Evolutionary conservation across 2,797 vertebrate species (phyloP).

Genomic region (Sebastes dallii): DNA sequence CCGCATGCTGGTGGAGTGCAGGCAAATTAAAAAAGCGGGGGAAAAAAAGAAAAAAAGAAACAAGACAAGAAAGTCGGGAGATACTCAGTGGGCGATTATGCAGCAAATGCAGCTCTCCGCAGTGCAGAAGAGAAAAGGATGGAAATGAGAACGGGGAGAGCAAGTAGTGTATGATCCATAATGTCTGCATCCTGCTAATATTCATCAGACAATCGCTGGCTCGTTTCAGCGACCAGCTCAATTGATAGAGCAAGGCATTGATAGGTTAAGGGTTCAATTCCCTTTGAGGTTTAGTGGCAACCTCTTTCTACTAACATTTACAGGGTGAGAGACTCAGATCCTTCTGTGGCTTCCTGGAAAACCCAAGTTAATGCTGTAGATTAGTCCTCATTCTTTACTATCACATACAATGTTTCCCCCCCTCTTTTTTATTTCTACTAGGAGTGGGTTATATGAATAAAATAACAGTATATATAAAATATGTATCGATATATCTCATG

Average conservation of each 20-base stretch:
- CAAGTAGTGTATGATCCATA: constrained; percentile 51
- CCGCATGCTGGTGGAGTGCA: constrained; percentile 11
- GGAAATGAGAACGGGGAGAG: constrained; percentile 58
- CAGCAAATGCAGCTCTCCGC: constrained; percentile 75
- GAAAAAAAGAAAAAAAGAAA: neutral
- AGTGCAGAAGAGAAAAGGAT: constrained; percentile 71
- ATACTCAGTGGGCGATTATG: constrained; percentile 75
- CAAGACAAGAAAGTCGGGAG: constrained; percentile 54
- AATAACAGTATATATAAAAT: neutral
- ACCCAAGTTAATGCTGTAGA: neutral
- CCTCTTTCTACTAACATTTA: neutral
- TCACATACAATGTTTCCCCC: neutral
- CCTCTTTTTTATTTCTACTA: neutral
- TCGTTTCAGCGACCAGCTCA: constrained; percentile 3
- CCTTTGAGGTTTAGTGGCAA: neutral
- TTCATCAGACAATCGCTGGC: constrained; percentile 17
- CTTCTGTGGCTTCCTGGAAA: neutral
- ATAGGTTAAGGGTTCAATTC: constrained; percentile 28
- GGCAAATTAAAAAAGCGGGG: constrained; percentile 44
- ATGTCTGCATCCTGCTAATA: constrained; percentile 41
- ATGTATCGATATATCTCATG: neutral
- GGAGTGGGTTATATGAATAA: neutral
- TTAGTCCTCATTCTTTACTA: neutral
- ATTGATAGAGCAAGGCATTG: constrained; percentile 3
- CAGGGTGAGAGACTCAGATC: neutral